Percentiles rank a stretch among this genome's conserved stretches.
phyloP scores from a whole-genome alignment of 2,113 vertebrate genomes.

The Xenotilapia caudafasciata region DNA sequence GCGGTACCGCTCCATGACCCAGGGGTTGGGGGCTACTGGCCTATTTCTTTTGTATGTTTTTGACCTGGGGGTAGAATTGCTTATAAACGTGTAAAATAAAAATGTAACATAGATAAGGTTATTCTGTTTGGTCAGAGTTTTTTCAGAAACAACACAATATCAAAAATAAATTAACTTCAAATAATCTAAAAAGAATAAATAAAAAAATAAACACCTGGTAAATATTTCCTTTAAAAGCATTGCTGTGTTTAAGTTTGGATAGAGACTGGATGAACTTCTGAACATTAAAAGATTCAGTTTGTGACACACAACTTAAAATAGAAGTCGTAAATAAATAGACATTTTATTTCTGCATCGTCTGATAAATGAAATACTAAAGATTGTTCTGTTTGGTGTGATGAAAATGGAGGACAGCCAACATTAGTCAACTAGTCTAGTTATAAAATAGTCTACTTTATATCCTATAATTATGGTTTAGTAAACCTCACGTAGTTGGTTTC shows the following conservation, averaged over 20 bases:
- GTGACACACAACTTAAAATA: neutral
- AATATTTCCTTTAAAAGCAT: neutral
- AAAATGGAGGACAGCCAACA: neutral
- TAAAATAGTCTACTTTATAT: neutral
- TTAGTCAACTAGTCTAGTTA: neutral
- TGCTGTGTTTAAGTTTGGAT: neutral
- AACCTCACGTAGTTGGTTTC: neutral
- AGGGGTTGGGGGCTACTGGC: no score
- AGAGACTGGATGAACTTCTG: neutral
- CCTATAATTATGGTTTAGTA: neutral
- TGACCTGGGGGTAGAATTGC: neutral
- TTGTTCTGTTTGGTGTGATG: rapidly evolving
- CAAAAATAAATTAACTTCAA: rapidly evolving
- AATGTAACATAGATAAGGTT: rapidly evolving
- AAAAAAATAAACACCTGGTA: neutral
- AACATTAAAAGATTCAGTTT: neutral
- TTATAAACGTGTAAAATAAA: neutral
- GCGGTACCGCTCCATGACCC: no score
- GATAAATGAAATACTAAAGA: rapidly evolving
- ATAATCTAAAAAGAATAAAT: neutral
- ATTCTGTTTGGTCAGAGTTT: neutral
- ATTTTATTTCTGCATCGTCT: neutral
- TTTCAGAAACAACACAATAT: neutral
- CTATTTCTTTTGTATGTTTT: no score
- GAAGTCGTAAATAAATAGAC: rapidly evolving